phyloP scores from a whole-genome alignment of 2,888 invertebrate genomes.

The Nasonovia ribisnigri region DNA sequence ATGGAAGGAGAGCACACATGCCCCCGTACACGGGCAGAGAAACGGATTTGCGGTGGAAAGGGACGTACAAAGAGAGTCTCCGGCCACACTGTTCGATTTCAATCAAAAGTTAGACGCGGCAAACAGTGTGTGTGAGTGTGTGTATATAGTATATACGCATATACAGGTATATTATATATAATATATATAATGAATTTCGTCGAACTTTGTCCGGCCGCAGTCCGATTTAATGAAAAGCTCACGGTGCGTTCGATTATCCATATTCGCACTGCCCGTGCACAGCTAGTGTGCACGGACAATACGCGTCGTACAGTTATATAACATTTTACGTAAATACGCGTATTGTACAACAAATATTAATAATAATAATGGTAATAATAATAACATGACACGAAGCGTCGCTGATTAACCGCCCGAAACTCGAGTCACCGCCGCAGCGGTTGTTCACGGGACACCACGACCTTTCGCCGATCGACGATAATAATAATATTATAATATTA shows the following conservation, averaged over 20 bases:
- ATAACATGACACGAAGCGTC: not conserved
- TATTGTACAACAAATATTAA: not conserved
- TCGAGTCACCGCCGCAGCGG: not conserved
- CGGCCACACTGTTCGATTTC: conserved; percentile 48
- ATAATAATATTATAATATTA: not conserved
- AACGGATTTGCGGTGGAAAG: too few relatives aligned
- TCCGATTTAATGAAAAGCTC: conserved; percentile 29
- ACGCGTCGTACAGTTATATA: not conserved
- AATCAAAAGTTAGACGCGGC: conserved; percentile 56
- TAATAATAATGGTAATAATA: too few relatives aligned
- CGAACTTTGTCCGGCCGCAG: conserved; percentile 41
- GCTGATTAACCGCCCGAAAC: not conserved
- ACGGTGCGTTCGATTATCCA: not conserved
- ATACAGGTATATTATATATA: not conserved
- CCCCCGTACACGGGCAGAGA: not conserved
- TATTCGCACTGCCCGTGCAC: not conserved
- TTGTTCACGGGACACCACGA: not conserved
- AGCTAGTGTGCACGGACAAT: not conserved
- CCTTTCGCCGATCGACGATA: not conserved
- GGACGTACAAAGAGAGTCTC: not conserved
- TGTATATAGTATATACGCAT: not conserved
- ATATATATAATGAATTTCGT: conserved; percentile 2
- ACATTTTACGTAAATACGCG: not conserved
- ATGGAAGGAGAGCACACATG: not conserved
- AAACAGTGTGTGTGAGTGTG: conserved; percentile 22